Evolutionary conservation across 2,888 invertebrate genomes (phyloP), one percentile per base, ranked within the genome.

Genomic region (Oasisia sp.): DNA sequence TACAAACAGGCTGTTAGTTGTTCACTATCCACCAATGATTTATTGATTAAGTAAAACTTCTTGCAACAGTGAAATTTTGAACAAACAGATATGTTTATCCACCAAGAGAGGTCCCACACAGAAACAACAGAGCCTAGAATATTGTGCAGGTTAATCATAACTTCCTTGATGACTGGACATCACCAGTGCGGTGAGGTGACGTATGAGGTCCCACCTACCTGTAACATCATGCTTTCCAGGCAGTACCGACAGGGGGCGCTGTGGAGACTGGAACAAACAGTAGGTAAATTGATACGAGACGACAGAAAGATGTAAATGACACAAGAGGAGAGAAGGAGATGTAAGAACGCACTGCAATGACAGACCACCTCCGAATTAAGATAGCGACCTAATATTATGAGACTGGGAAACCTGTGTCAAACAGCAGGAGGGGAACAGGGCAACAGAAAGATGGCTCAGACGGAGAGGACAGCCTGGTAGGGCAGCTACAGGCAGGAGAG

Each of bases 201-300:
- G 4, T 32, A 89, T 5, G n/a, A 91, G 7, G 91, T n/a, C 14
- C 32, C n/a, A 14, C 32, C 94, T 94, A 96, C 96, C 93, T 94
- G 93, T 89, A 94, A 97, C 93, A 98, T 98, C 97, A 98, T 98
- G 96, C 98, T 98, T 91, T 98, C 97, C 89, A 99, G 97, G 95
- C 99, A 99, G 94, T 98, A 97, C 95, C 98, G 97, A 96, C 99
- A 99, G 93, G 98, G 98, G 93, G 98, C 98, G 93, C 98, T 98
- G 94, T 97, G 97, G 96, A 98, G 97, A 97, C 97, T 98, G 96
- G 45, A 96, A 95, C 92, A 92, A 90, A 93, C 93, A 92, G 38
- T 38, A 38, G 38, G 38, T 38, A 38, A 38, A 38, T 38, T 38
- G 38, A 38, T 38, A 38, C 38, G 4, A 1, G 38, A 38, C 4